Percentiles rank a stretch among this genome's conserved stretches.
Evolutionary conservation across 1,140 invertebrate genomes (phyloP).

Genomic region (Stegodyphus mimosarum): DNA sequence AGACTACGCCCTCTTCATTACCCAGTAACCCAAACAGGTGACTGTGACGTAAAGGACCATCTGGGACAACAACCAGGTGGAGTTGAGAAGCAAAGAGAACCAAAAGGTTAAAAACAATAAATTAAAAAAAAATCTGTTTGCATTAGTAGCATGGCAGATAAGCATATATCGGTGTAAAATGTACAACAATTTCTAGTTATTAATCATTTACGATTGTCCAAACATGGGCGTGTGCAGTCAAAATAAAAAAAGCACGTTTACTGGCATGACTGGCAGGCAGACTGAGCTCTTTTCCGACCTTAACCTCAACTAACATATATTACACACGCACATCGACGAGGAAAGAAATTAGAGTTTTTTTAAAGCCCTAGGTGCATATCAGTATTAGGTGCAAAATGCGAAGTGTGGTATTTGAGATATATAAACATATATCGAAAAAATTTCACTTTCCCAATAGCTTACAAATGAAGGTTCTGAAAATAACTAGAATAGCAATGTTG

Average conservation of each 20-base stretch:
- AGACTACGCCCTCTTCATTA: conserved; percentile 50
- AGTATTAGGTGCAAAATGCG: no score
- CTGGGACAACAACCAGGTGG: conserved; percentile 31
- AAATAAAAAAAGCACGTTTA: not conserved
- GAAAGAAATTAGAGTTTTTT: no score
- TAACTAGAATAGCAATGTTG: no score
- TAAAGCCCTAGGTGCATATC: no score
- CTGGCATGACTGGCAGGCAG: not conserved
- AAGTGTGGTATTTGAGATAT: no score
- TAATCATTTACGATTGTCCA: conserved; percentile 38
- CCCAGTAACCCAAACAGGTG: conserved; percentile 40
- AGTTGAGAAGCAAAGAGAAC: conserved; percentile 27
- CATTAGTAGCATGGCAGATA: not conserved
- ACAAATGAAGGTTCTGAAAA: no score
- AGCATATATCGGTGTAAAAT: not conserved
- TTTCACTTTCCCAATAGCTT: no score
- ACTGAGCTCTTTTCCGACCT: not conserved
- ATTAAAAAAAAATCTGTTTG: conserved; percentile 1
- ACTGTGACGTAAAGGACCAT: conserved; percentile 27
- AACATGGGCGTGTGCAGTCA: conserved; percentile 17
- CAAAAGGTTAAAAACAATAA: conserved; percentile 23
- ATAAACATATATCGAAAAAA: no score
- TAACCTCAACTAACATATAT: not conserved
- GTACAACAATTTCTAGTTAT: conserved; percentile 15
- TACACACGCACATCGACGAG: no score